Evolutionary conservation across 1,140 invertebrate species (phyloP).

Genomic region (Drosophila littoralis): DNA sequence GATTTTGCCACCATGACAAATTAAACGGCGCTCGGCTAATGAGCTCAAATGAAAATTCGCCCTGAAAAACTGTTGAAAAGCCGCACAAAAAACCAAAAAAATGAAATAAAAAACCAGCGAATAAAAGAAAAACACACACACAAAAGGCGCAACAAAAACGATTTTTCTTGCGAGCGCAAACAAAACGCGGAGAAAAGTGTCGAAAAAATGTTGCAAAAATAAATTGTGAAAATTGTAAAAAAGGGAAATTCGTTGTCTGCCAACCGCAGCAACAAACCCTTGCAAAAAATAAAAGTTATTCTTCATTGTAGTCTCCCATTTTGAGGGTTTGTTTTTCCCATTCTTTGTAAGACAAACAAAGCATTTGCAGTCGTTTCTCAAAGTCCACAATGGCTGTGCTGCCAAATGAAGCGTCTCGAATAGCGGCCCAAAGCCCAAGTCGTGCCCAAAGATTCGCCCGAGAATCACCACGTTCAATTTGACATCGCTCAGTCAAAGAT

Average conservation of each 20-base stretch:
- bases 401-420: constrained; percentile 71
- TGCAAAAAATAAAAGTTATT: constrained; percentile 58
- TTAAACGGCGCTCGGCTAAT: constrained; percentile 74
- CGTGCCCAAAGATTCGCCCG: constrained; percentile 32
- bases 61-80: constrained; percentile 64
- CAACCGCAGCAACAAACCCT: constrained; percentile 57
- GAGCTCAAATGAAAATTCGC: constrained; percentile 48
- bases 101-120: not conserved
- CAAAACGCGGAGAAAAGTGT: constrained; percentile 47
- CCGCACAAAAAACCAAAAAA: constrained; percentile 48
- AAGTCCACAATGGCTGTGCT: constrained; percentile 51
- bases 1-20: constrained; percentile 72
- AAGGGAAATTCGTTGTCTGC: constrained; percentile 39
- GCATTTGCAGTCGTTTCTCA: constrained; percentile 56
- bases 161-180: constrained; percentile 64
- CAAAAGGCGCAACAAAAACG: constrained; percentile 73
- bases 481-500: constrained; percentile 23
- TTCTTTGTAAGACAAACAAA: constrained; percentile 74
- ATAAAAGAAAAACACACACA: constrained; percentile 34
- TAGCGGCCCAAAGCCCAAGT: constrained; percentile 9
- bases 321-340: constrained; percentile 74
- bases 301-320: constrained; percentile 17
- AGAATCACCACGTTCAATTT: constrained; percentile 8
- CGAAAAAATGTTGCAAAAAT: constrained; percentile 44
- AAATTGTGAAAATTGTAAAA: constrained; percentile 40